A percentile compares a stretch with the other conserved stretches of the same genome.
These are phyloP conservation scores for Nematolebias whitei DNA, from an alignment of 2,113 vertebrate genomes.

Conservation along the genomic window DNA sequence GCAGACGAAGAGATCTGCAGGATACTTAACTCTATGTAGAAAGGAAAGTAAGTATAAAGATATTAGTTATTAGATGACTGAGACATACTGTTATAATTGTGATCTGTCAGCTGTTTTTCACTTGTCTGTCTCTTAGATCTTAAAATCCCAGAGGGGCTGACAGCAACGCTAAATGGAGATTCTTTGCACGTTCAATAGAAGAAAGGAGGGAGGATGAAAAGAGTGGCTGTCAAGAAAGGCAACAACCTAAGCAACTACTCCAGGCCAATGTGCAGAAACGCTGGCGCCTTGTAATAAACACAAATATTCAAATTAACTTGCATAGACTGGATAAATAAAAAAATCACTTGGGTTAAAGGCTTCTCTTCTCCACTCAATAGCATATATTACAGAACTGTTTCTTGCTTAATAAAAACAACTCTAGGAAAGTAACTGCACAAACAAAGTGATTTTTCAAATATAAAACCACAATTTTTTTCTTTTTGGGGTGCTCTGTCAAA, in stretches of 20 bases:
- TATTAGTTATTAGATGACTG: conserved; percentile 4
- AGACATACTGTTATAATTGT: not conserved
- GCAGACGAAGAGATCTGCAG: conserved; percentile 65
- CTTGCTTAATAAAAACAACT: conserved; percentile 12
- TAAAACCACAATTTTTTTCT: conserved; percentile 23
- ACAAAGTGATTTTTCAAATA: conserved; percentile 30
- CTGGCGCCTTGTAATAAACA: conserved; percentile 39
- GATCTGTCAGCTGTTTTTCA: not conserved
- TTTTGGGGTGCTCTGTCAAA: conserved; percentile 14
- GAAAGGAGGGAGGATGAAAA: too few species aligned
- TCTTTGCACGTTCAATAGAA: conserved; percentile 68
- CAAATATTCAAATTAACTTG: not conserved
- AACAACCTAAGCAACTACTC: conserved; percentile 56
- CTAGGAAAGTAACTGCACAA: too few species aligned
- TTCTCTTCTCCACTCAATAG: conserved; percentile 35
- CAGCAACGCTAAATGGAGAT: conserved; percentile 45
- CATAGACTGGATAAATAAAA: conserved; percentile 35
- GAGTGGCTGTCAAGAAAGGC: conserved; percentile 60
- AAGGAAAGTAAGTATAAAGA: conserved; percentile 41
- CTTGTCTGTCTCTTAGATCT: conserved; percentile 51
- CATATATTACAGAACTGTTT: conserved; percentile 24
- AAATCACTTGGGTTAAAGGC: conserved; percentile 7
- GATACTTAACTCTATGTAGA: not conserved
- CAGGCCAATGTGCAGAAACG: conserved; percentile 52
- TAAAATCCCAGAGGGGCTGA: conserved; percentile 65